phyloP scores from a whole-genome alignment of 35 echinoderm and acorn worm species.

The Eucidaris tribuloides region DNA sequence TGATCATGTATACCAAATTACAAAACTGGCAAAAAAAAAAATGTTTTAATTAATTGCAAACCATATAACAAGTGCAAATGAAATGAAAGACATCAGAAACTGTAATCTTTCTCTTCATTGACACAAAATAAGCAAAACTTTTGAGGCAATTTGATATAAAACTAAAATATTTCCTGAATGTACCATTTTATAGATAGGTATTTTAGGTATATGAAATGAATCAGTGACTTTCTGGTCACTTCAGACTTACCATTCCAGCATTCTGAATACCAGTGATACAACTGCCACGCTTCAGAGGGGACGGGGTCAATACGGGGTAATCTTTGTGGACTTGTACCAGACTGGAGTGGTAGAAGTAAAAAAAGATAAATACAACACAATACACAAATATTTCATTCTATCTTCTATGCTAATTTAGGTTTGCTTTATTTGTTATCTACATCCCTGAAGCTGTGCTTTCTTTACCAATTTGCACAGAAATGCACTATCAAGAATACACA shows the following conservation, averaged over 20 bases:
- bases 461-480: too few species aligned
- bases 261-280: constrained; percentile 90
- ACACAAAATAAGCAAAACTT: neutral
- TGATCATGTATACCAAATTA: too few species aligned
- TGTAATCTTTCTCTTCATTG: too few species aligned
- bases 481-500: too few species aligned
- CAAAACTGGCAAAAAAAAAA: too few species aligned
- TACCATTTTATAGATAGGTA: neutral
- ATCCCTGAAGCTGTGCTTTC: too few species aligned
- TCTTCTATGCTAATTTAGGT: too few species aligned
- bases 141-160: neutral
- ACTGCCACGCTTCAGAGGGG: constrained; percentile 87
- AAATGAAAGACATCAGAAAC: too few species aligned
- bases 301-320: constrained; percentile 47
- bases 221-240: neutral
- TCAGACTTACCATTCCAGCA: constrained; percentile 75
- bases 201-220: neutral
- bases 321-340: constrained; percentile 57
- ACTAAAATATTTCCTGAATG: neutral
- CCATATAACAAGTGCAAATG: too few species aligned
- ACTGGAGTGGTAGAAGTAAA: constrained; percentile 32
- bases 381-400: too few species aligned
- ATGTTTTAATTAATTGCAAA: too few species aligned
- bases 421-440: too few species aligned
- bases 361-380: constrained; percentile 9